A percentile compares a stretch with the other conserved stretches of the same genome.
Evolutionary conservation across 2,888 invertebrate species (phyloP).

Genomic region (Venustoraphidia nigricollis): DNA sequence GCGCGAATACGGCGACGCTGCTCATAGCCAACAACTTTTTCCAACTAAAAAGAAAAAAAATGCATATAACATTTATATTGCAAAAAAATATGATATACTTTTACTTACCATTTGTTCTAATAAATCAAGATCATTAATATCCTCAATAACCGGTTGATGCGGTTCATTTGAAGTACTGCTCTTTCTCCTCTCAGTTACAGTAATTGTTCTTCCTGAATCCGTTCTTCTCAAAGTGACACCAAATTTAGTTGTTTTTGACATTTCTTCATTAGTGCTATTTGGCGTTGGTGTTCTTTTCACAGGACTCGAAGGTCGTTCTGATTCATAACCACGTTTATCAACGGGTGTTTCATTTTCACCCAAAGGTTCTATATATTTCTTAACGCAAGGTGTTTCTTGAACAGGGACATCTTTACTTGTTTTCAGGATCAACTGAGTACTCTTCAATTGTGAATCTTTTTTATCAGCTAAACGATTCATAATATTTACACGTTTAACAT

Average conservation of each 20-base stretch:
- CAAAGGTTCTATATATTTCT: too few species aligned
- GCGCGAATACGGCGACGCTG: conserved; percentile 59
- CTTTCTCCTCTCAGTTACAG: conserved; percentile 28
- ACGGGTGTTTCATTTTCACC: neutral
- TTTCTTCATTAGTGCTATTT: conserved; percentile 16
- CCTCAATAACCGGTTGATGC: conserved; percentile 45
- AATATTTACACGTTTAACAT: too few species aligned
- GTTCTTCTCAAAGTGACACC: conserved; percentile 48
- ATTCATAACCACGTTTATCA: neutral
- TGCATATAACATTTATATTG: conserved; percentile 3
- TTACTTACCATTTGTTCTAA: conserved; percentile 53
- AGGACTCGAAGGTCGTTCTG: neutral
- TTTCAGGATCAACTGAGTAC: too few species aligned
- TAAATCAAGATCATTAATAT: conserved; percentile 52
- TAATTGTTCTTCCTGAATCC: conserved; percentile 32
- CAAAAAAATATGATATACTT: conserved; percentile 3
- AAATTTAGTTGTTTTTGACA: conserved; percentile 36
- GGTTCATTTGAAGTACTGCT: conserved; percentile 32
- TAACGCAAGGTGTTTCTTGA: too few species aligned
- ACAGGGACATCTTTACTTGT: too few species aligned
- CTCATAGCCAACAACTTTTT: conserved; percentile 62
- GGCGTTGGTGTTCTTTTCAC: conserved; percentile 4
- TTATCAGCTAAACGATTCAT: too few species aligned
- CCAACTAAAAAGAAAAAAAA: conserved; percentile 37
- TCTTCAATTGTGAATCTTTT: too few species aligned